Evolutionary conservation across 2,797 vertebrate genomes (phyloP).

Genomic region (Nannoperca obscura): DNA sequence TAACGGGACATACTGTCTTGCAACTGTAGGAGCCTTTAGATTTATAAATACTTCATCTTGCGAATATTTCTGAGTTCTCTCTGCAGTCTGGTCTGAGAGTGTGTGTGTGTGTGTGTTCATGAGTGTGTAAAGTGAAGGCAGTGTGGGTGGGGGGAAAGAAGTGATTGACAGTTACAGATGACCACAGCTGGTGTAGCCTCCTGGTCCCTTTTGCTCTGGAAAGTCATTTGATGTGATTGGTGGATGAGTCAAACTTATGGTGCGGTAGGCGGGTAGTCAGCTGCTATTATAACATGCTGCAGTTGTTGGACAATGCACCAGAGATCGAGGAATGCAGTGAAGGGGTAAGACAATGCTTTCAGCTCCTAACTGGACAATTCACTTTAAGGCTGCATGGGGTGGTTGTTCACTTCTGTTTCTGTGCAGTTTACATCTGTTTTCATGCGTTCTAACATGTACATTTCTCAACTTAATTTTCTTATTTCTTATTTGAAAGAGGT

Average conservation of each 20-base stretch:
- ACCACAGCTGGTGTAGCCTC: conserved; percentile 77
- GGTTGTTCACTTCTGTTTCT: conserved; percentile 11
- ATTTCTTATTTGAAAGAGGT: conserved; percentile 13
- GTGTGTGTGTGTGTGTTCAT: conserved; percentile 18
- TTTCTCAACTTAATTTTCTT: background rate
- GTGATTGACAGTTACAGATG: conserved; percentile 84
- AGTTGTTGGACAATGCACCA: conserved; percentile 77
- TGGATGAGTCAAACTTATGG: conserved; percentile 69
- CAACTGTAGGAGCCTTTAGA: conserved; percentile 31
- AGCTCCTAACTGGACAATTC: background rate
- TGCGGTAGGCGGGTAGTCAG: conserved; percentile 74
- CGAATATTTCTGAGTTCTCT: conserved; percentile 3
- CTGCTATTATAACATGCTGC: conserved; percentile 82
- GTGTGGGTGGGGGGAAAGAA: conserved; percentile 12
- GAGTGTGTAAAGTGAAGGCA: conserved; percentile 19
- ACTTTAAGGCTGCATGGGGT: background rate
- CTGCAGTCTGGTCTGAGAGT: conserved; percentile 5
- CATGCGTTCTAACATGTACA: background rate
- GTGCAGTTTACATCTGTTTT: background rate
- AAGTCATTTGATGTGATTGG: conserved; percentile 79
- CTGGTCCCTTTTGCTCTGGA: conserved; percentile 35
- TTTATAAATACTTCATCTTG: conserved; percentile 41
- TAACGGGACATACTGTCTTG: conserved; percentile 24
- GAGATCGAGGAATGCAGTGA: conserved; percentile 68
- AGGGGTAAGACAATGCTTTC: conserved; percentile 79